Percentiles rank a stretch among this genome's conserved stretches.
These are phyloP conservation scores for Drosophila greeni DNA, from an alignment of 2,888 invertebrate genomes.

Conservation along the genomic window DNA sequence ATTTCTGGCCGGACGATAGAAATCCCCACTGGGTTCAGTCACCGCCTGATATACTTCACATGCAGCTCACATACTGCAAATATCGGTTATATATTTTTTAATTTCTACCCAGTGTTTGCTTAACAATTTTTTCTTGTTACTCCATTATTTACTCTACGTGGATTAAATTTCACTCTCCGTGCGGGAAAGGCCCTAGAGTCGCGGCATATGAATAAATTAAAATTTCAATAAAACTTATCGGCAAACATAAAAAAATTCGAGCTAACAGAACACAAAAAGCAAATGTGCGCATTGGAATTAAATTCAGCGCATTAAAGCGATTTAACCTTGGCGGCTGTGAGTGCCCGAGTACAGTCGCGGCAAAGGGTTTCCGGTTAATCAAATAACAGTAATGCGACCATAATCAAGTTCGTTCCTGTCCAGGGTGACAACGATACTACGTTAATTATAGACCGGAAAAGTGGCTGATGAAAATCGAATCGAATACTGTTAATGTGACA, in stretches of 20 bases:
- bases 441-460: slow-evolving; percentile 39
- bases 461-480: slow-evolving; percentile 28
- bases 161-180: slow-evolving; percentile 43
- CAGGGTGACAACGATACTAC: slow-evolving; percentile 7
- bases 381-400: slow-evolving; percentile 37
- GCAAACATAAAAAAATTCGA: slow-evolving; percentile 9
- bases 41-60: slow-evolving; percentile 3
- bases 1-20: background rate
- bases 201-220: slow-evolving; percentile 42
- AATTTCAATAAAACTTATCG: slow-evolving; percentile 42
- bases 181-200: slow-evolving; percentile 26
- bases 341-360: slow-evolving; percentile 3
- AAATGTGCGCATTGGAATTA: slow-evolving; percentile 21
- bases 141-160: slow-evolving; percentile 37
- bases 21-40: background rate
- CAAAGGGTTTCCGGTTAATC: slow-evolving; percentile 32
- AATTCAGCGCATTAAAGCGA: slow-evolving; percentile 19
- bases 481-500: slow-evolving; percentile 1
- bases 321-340: background rate
- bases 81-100: slow-evolving; percentile 20
- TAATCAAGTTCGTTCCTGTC: slow-evolving; percentile 25
- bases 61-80: slow-evolving; percentile 38
- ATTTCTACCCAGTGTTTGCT: slow-evolving; percentile 38
- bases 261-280: slow-evolving; percentile 3
- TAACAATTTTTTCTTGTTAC: slow-evolving; percentile 13